Evolutionary conservation across 2,113 vertebrate genomes (phyloP), one percentile per base, ranked within the genome.

Genomic region (Apodemus sylvaticus): DNA sequence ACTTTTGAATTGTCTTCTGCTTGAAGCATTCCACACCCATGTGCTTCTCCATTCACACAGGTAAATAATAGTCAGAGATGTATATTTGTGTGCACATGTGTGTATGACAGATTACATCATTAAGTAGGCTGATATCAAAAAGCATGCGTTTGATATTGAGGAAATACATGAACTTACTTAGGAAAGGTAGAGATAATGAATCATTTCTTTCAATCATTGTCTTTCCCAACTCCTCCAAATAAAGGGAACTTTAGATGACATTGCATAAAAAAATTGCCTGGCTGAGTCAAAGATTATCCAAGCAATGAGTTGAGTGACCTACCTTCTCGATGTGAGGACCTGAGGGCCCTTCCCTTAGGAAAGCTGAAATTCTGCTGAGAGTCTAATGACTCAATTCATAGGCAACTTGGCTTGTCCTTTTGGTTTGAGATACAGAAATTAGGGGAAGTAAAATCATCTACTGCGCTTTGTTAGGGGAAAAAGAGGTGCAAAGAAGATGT

Each of bases 31-130:
- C 55, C 62, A 29, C n/a, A 42, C 16, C 13, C 6, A 0, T 1
- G 0, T 62, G n/a, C 29, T 24, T 95, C 77, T 77, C 17, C 20
- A 14, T 26, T 39, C n/a, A 58, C 31, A 3, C 1, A 86, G 8
- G 36, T 58, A 70, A 83, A 60, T 48, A 45, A 81, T 20, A 19
- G 9, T 45, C 13, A n/a, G 7, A 22, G 12, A 3, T 7, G 0
- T 13, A 1, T 24, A 6, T 26, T 9, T 64, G 3, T 39, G n/a
- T 60, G 0, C 20, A 0, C 42, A 0, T 11, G 10, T 12, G 1
- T 36, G 45, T 48, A 74, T 66, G 13, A 26, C 8, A n/a, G 12
- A 31, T 8, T 10, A 6, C 31, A 4, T 11, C 45, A 10, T 86
- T 86, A 17, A 78, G 26, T 42, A 91, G 13, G 20, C 48, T 1